Base-by-base conservation (phyloP, 2,888 invertebrate genomes). In the Melanchra persicariae region DNA sequence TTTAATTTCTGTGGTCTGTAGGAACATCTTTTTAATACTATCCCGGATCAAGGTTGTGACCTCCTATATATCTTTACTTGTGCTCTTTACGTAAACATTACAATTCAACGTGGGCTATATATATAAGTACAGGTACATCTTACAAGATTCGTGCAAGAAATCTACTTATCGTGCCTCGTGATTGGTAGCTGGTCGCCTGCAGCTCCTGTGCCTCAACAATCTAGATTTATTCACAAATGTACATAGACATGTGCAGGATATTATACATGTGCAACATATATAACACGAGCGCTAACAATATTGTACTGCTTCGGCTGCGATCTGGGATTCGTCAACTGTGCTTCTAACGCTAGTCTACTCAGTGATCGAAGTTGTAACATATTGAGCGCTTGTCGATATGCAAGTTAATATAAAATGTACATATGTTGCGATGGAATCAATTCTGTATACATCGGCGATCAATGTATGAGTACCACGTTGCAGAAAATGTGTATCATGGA, bases 121-220 rank as follows among this genome's bases (percentile, higher is more conserved):
- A 86, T 84, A 86, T 83, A 87, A 88, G 84, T 84, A 85, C 81
- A 85, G 79, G 84, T 66, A 83, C 85, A 87, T 81, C 78, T 83
- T 87, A 58, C 86, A 90, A 89, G 84, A 73, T 85, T 90, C 94
- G 95, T 95, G 94, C 95, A 95, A 88, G 87, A 87, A 81, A 85
- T 88, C 91, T 91, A 92, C 88, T 88, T 82, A 89, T 90, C 91
- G 93, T 92, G 93, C 91, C 88, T 91, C 89, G 89, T 88, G 87
- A 88, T 87, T 90, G 95, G 95, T 93, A 92, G 93, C 96, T 95
- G 96, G 96, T 88, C 95, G 89, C 89, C 92, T 89, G 93, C 96
- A 96, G 96, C 94, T 91, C 95, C 94, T 95, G 91, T 86, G 77
- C 83, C 91, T 92, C 90, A 89, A 91, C 79, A 88, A 87, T 88